These are phyloP conservation scores for Ectemnius continuus DNA, from an alignment of 2,888 invertebrate genomes.

Conservation along the genomic window DNA sequence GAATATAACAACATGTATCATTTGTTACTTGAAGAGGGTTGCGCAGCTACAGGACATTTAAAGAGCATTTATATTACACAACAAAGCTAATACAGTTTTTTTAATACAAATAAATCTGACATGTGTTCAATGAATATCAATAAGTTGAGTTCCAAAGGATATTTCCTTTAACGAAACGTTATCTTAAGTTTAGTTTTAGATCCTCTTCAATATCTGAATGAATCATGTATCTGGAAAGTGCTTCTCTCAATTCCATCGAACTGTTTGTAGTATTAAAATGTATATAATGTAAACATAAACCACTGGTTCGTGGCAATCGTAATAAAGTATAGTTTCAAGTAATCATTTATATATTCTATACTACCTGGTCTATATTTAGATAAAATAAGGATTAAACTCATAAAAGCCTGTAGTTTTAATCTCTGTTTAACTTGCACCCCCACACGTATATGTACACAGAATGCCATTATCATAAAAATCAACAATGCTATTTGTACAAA, in stretches of 20 bases:
- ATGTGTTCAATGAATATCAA: too few species aligned
- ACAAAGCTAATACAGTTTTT: neutral
- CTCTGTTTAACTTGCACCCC: too few species aligned
- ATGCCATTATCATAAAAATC: conserved; percentile 4
- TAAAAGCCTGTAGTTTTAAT: too few species aligned
- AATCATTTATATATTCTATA: neutral
- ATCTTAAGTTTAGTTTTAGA: neutral
- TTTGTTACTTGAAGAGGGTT: conserved; percentile 38
- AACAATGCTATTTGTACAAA: neutral
- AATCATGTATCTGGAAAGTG: conserved; percentile 41
- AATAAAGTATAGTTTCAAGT: conserved; percentile 67
- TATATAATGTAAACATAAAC: conserved; percentile 72
- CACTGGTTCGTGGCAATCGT: conserved; percentile 55
- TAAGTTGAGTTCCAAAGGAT: too few species aligned
- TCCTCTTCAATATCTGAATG: conserved; percentile 46
- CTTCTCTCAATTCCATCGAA: conserved; percentile 44
- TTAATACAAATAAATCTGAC: too few species aligned
- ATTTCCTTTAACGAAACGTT: too few species aligned
- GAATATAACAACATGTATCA: conserved; percentile 39
- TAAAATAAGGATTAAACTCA: too few species aligned
- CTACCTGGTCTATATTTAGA: too few species aligned
- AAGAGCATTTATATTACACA: conserved; percentile 40
- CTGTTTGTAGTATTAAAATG: conserved; percentile 62
- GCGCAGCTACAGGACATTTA: conserved; percentile 21
- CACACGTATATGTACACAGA: neutral